Evolutionary conservation across 2,888 invertebrate species (phyloP), one percentile per base, ranked within the genome.

Genomic region (Gymnosoma rotundatum): DNA sequence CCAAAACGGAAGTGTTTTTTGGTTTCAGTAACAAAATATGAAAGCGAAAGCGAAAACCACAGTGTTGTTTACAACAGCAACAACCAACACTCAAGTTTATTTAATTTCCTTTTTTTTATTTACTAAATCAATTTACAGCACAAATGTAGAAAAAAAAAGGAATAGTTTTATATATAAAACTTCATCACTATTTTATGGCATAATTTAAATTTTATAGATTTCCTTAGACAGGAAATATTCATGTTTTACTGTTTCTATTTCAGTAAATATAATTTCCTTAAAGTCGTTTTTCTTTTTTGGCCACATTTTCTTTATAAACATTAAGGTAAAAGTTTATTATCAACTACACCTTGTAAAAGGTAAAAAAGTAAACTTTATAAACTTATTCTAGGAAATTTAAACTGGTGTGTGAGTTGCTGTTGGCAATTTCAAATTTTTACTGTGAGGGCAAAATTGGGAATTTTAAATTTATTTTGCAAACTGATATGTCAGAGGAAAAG

Each of bases 181-280:
- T 63, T 69, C 25, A 48, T 64, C 78, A 78, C 73, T 69, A 78
- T 78, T 73, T 73, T 80, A 78, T 64, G 25, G 32, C 25, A 76
- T 78, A 84, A 81, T 84, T 78, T 81, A 74, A 78, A 78, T 84
- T 84, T 80, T 84, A 81, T 78, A 78, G 69, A 70, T 81, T 84
- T 84, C 78, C 83, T 78, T 61, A 70, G 69, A 78, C 73, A 73
- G 80, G 80, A 84, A 78, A 78, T 64, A 42, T 6, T 52, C 50
- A n/a, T 48, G 8, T 48, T 6, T 66, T 48, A 20, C 14, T 50
- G 38, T 50, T 58, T 60, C 36, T 18, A 56, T 36, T 20, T 48
- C n/a, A n/a, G 45, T 45, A 20, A 21, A 20, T n/a, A 21, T n/a
- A n/a, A 20, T 21, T 50, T 21, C 8, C 63, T 32, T 20, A 0